phyloP scores from a whole-genome alignment of 2,113 vertebrate species.

The Anseranas semipalmata region DNA sequence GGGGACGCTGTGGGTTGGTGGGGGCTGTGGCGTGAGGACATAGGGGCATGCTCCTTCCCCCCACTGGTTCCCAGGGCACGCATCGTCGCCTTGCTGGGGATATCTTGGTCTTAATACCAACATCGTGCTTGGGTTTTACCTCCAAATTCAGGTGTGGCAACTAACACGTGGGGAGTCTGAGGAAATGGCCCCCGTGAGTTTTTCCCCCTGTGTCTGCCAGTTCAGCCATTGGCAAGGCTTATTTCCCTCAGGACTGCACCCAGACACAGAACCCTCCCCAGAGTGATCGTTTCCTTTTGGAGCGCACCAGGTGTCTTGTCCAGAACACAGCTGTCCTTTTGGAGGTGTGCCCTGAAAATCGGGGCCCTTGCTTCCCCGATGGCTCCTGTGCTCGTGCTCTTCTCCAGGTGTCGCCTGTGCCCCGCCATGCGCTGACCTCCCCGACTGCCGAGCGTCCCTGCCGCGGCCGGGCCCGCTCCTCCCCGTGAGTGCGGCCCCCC shows the following conservation, averaged over 20 bases:
- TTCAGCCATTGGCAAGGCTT: not conserved
- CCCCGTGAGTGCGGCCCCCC: not conserved
- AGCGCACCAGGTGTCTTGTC: not conserved
- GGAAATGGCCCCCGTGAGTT: not conserved
- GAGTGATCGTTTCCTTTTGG: not conserved
- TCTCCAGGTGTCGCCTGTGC: not conserved
- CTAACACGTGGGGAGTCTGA: not conserved
- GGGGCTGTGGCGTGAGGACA: not conserved
- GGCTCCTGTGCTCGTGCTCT: not conserved
- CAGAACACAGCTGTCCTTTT: not conserved
- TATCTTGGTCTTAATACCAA: not conserved
- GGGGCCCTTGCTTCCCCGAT: not conserved
- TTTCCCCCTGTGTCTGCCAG: not conserved
- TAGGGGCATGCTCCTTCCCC: rapidly evolving
- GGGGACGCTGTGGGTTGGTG: rapidly evolving
- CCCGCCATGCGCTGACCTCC: not conserved
- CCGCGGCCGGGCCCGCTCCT: rapidly evolving
- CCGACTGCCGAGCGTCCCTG: not conserved
- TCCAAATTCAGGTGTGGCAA: not conserved
- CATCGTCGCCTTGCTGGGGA: not conserved
- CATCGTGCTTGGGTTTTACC: rapidly evolving
- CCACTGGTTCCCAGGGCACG: not conserved
- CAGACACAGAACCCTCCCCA: not conserved
- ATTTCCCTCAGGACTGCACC: not conserved
- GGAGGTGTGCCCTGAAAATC: not conserved